These are phyloP conservation scores for Labeo rohita DNA, from an alignment of 2,113 vertebrate genomes.

Conservation along the genomic window DNA sequence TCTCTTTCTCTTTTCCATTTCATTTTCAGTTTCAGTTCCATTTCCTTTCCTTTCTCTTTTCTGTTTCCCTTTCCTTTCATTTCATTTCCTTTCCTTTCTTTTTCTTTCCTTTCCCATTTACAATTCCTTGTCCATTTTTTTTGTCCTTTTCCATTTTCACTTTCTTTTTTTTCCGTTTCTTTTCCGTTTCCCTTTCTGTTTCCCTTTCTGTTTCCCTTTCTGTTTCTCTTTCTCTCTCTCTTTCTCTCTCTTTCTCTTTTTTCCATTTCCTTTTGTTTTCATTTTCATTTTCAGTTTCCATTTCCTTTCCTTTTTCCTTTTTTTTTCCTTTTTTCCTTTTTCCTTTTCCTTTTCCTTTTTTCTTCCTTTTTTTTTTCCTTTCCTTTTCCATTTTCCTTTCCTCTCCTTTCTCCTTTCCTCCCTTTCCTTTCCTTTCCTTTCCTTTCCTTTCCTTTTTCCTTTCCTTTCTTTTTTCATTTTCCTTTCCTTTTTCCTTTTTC, in stretches of 20 bases:
- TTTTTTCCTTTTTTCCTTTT: too few relatives aligned
- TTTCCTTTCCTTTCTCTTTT: not conserved
- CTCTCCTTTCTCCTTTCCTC: too few relatives aligned
- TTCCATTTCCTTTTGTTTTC: not conserved
- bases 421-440: not conserved
- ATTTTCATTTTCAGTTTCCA: too few relatives aligned
- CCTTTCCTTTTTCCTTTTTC: slow-evolving; percentile 30
- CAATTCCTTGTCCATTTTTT: too few relatives aligned
- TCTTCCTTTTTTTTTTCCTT: not conserved
- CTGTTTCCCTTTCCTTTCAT: not conserved
- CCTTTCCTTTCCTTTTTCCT: not conserved
- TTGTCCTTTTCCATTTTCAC: too few relatives aligned
- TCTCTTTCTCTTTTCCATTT: too few relatives aligned
- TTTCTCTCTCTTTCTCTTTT: not conserved
- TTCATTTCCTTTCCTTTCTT: not conserved
- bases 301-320: too few relatives aligned
- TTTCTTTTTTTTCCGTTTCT: not conserved
- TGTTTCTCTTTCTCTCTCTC: too few relatives aligned
- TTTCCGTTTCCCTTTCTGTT: not conserved
- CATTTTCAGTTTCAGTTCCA: too few relatives aligned
- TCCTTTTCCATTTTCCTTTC: not conserved
- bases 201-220: not conserved
- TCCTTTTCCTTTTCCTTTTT: too few relatives aligned
- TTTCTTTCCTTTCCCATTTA: not conserved
- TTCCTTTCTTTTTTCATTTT: not conserved